These are phyloP conservation scores for Fabriciana adippe DNA, from an alignment of 2,888 invertebrate genomes.

Conservation along the genomic window DNA sequence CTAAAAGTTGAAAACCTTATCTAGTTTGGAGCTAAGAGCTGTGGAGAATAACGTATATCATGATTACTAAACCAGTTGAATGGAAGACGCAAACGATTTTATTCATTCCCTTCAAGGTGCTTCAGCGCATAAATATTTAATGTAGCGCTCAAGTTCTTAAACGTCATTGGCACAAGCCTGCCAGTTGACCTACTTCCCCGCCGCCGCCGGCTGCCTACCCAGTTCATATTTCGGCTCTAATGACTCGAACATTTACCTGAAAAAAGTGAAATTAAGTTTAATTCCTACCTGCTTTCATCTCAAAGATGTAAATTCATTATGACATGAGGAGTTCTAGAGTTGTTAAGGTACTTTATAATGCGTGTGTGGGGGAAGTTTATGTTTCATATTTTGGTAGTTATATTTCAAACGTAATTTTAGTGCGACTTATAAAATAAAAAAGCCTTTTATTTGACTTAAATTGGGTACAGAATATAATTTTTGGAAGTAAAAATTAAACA, in stretches of 20 bases:
- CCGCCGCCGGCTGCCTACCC: not conserved
- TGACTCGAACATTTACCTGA: conserved; percentile 21
- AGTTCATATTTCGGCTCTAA: conserved; percentile 29
- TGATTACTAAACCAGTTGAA: conserved; percentile 6
- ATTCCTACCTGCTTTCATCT: conserved; percentile 6
- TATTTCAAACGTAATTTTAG: too few relatives aligned
- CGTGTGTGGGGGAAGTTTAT: not conserved
- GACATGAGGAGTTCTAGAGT: conserved; percentile 2
- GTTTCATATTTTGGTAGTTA: too few relatives aligned
- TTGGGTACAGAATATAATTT: too few relatives aligned
- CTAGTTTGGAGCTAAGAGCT: too few relatives aligned
- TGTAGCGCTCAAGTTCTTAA: conserved; percentile 27
- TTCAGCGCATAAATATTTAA: conserved; percentile 27
- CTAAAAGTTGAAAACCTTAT: too few relatives aligned
- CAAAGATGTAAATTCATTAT: conserved; percentile 12
- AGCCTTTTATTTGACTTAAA: too few relatives aligned
- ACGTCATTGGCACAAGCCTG: conserved; percentile 24
- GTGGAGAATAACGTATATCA: not conserved
- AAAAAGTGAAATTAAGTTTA: conserved; percentile 20
- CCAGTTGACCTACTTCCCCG: conserved; percentile 27
- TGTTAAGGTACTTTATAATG: not conserved
- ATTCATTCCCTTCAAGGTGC: conserved; percentile 15
- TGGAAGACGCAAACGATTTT: conserved; percentile 13
- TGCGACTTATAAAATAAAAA: too few relatives aligned
- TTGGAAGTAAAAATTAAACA: too few relatives aligned